Evolutionary conservation across 2,113 vertebrate species (phyloP), one percentile per base, ranked within the genome.

Genomic region (Chlorocebus sabaeus): DNA sequence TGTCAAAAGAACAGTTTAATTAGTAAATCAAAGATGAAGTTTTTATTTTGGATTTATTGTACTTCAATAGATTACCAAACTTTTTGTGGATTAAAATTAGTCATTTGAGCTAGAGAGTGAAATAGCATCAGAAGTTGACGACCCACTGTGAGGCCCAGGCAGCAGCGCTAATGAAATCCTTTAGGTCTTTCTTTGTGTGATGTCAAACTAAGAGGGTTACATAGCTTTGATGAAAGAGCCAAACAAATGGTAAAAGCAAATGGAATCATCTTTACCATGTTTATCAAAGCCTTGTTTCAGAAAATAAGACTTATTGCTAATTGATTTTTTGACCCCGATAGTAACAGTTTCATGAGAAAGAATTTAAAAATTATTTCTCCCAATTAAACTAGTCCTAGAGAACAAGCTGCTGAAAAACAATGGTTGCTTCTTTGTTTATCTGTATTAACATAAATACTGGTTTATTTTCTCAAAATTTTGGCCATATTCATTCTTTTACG

Each of bases 31-130:
- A 93, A 97, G 38, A 25, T 86, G 91, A 97, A 95, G 68, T 96
- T 98, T 98, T 97, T 59, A 90, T 67, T 97, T 98, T 18, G 43
- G 70, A 43, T 86, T 89, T 97, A 75, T 89, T 67, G 43, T 50
- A 59, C 92, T 98, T 95, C 75, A 90, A 38, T 94, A 93, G 90
- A 75, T 86, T 64, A 59, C 82, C 98, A 97, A 97, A 82, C n/a
- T 98, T 98, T 95, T 98, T 68, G 68, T 97, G 97, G 94, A 97
- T 98, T 98, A 98, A 97, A 98, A 98, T 98, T 96, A 98, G 96
- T 97, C 95, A 93, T 91, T 95, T 87, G 70, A 94, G 50, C 88
- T 92, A 89, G 95, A 75, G 96, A 96, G 67, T 86, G 92, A 95
- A 95, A 87, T 86, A 40, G 43, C 70, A 59, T 80, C 61, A 59